A percentile compares a stretch with the other conserved stretches of the same genome.
These are phyloP conservation scores for Gobiocypris rarus DNA, from an alignment of 2,113 vertebrate genomes.

Conservation along the genomic window DNA sequence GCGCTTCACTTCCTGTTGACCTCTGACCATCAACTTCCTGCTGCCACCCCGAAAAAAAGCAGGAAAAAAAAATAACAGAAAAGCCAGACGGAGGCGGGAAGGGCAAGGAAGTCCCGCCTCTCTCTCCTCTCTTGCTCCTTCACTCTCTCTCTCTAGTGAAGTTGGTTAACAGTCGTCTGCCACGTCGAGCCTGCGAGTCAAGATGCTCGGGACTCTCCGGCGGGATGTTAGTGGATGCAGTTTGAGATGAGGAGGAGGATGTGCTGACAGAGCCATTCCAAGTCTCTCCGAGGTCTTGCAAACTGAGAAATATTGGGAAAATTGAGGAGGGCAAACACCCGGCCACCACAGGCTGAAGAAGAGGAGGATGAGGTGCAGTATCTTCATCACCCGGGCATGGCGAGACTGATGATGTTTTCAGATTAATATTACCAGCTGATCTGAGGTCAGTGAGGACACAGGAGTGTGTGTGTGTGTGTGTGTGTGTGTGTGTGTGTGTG, in stretches of 20 bases:
- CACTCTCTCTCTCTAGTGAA: constrained; percentile 72
- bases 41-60: constrained; percentile 67
- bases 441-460: too few relatives aligned
- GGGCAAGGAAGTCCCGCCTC: constrained; percentile 39
- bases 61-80: constrained; percentile 47
- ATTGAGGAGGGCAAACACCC: constrained; percentile 1
- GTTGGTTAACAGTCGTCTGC: constrained; percentile 85
- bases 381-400: neutral
- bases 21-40: constrained; percentile 86
- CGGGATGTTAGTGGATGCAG: neutral
- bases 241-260: neutral
- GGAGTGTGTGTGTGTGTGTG: too few relatives aligned
- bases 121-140: neutral
- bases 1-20: constrained; percentile 85
- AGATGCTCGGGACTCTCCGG: too few relatives aligned
- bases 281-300: neutral
- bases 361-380: constrained; percentile 42
- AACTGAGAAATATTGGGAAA: neutral
- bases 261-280: too few relatives aligned
- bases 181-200: constrained; percentile 83
- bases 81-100: constrained; percentile 60
- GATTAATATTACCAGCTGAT: too few relatives aligned
- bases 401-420: neutral
- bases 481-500: too few relatives aligned
- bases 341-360: neutral